Evolutionary conservation across 2,888 invertebrate species (phyloP).

Genomic region (Pollenia amentaria): DNA sequence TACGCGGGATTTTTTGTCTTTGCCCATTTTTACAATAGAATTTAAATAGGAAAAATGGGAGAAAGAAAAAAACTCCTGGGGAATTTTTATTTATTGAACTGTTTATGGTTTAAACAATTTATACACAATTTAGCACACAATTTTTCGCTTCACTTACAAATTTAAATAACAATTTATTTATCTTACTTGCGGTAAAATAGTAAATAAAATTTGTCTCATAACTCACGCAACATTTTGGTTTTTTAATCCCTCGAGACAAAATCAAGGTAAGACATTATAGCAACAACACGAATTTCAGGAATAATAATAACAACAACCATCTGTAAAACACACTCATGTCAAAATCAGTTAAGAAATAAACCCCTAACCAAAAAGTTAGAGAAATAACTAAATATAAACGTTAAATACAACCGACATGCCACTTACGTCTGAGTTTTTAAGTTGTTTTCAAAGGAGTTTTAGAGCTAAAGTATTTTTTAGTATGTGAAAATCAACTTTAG

Average conservation of each 20-base stretch:
- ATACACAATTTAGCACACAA: too few relatives aligned
- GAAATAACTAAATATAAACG: constrained; percentile 4
- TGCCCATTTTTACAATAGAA: too few relatives aligned
- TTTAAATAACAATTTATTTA: not conserved
- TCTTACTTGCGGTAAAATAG: constrained; percentile 6
- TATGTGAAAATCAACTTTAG: constrained; percentile 42
- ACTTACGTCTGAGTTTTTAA: constrained; percentile 2
- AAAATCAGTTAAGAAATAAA: constrained; percentile 49
- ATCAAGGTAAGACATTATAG: constrained; percentile 10
- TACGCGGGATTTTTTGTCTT: too few relatives aligned
- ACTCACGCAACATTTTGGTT: constrained; percentile 21
- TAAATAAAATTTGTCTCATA: constrained; percentile 1
- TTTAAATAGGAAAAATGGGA: too few relatives aligned
- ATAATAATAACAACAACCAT: constrained; percentile 10
- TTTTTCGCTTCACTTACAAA: not conserved
- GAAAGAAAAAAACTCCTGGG: too few relatives aligned
- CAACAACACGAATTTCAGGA: not conserved
- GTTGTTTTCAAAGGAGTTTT: not conserved
- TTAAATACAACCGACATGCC: constrained; percentile 42
- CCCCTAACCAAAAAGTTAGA: constrained; percentile 5
- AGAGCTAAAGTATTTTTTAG: not conserved
- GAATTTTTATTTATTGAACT: too few relatives aligned
- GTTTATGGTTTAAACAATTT: too few relatives aligned
- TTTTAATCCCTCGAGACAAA: not conserved
- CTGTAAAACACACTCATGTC: constrained; percentile 47